Evolutionary conservation across 2,888 invertebrate species (phyloP).

Genomic region (Neria commutata): DNA sequence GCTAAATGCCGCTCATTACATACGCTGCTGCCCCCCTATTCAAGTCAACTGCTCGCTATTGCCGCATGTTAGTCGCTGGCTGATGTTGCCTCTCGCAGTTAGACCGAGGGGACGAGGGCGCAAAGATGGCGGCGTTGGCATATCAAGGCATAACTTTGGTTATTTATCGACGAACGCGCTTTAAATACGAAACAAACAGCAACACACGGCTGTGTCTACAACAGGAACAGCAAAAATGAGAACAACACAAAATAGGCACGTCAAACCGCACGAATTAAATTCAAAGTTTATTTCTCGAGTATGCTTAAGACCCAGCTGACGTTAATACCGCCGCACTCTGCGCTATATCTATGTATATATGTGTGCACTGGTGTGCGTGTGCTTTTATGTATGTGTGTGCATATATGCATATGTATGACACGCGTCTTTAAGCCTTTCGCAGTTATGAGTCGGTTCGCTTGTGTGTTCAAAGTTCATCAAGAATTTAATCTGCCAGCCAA

Average conservation of each 20-base stretch:
- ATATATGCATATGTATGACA: neutral
- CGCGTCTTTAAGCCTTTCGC: neutral
- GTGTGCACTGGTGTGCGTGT: conserved; percentile 12
- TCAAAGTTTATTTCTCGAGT: conserved; percentile 51
- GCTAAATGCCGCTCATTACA: too few relatives aligned
- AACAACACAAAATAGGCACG: conserved; percentile 5
- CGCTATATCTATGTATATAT: conserved; percentile 23
- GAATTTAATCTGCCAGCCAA: conserved; percentile 33
- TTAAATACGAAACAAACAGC: conserved; percentile 9
- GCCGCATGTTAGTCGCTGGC: too few relatives aligned
- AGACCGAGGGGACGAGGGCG: neutral
- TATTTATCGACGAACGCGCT: conserved; percentile 29
- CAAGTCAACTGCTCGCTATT: too few relatives aligned
- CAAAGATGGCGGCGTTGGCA: neutral
- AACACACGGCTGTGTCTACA: conserved; percentile 1
- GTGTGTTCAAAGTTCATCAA: neutral
- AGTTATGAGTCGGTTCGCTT: too few relatives aligned
- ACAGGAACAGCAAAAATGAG: neutral
- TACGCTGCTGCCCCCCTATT: too few relatives aligned
- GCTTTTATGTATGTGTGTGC: conserved; percentile 17
- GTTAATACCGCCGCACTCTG: conserved; percentile 25
- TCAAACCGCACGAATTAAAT: conserved; percentile 43
- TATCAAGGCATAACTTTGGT: conserved; percentile 36
- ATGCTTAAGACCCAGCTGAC: conserved; percentile 49
- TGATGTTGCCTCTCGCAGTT: too few relatives aligned